Evolutionary conservation across 2,888 invertebrate species (phyloP), one percentile per base, ranked within the genome.

Genomic region (Drosophila antonietae): DNA sequence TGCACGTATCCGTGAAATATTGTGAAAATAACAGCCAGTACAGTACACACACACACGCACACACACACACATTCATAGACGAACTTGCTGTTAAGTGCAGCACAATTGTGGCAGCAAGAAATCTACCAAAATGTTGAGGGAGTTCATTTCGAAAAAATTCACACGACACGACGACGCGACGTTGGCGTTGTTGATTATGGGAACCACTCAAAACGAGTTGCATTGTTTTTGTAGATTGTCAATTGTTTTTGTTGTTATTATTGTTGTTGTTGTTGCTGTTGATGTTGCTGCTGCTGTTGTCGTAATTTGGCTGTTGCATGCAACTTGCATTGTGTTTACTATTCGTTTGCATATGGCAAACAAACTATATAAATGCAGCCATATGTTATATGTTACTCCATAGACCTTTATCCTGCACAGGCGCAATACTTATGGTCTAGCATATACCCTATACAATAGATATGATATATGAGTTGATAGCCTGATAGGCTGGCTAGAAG

Each of bases 1-100:
- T 56, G 75, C 86, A 90, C 79, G 84, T 87, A 90, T 89, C 87
- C 86, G 90, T 86, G 90, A 90, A 90, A 90, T 87, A 83, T 87
- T 89, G 90, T 88, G 89, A 84, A 90, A 86, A 90, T 83, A 86
- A 62, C 68, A 68, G 49, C 64, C 23, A 43, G 55, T 31, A 56
- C 61, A 51, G 46, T 23, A 60, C 68, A 55, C 43, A 10, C n/a
- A 43, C n/a, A n/a, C 20, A 12, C 20, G 35, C 52, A 12, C n/a
- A 51, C 55, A 18, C 35, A 52, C 66, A 23, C 46, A 18, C 23
- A 58, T 28, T 59, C 51, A 12, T 56, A 64, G 68, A 66, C 58
- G 52, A 37, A 44, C 58, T 60, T 47, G 43, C 75, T 43, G 64
- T 43, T 67, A 75, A 83, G 83, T 72, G 73, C 71, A 71, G 31